phyloP scores from a whole-genome alignment of 2,797 vertebrate species.

The Takifugu rubripes region DNA sequence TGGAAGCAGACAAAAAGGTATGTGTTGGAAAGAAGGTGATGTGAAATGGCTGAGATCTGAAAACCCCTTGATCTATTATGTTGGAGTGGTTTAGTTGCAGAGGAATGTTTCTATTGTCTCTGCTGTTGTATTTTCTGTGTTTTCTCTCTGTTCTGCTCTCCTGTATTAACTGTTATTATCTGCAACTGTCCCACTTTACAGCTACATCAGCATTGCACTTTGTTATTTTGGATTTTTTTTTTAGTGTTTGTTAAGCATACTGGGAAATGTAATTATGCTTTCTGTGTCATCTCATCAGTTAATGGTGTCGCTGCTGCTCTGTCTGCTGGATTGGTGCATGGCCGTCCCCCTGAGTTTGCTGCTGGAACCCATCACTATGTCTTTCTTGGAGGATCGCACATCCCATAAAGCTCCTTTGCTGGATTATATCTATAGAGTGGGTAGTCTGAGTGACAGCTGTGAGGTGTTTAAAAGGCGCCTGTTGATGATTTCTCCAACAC shows the following conservation, averaged over 20 bases:
- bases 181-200: background rate
- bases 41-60: slow-evolving; percentile 62
- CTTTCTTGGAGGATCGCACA: slow-evolving; percentile 79
- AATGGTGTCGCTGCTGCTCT: slow-evolving; percentile 93
- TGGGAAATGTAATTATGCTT: background rate
- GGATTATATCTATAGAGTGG: slow-evolving; percentile 96
- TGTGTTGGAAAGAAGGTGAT: slow-evolving; percentile 48
- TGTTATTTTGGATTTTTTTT: slow-evolving; percentile 1
- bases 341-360: slow-evolving; percentile 85
- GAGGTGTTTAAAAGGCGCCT: background rate
- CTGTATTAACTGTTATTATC: slow-evolving; percentile 4
- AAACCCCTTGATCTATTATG: slow-evolving; percentile 58
- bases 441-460: slow-evolving; percentile 45
- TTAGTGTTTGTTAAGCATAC: slow-evolving; percentile 5
- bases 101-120: slow-evolving; percentile 61
- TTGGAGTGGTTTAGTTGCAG: slow-evolving; percentile 60
- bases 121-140: background rate
- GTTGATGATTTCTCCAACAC: slow-evolving; percentile 10
- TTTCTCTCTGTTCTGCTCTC: slow-evolving; percentile 1
- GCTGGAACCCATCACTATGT: slow-evolving; percentile 85
- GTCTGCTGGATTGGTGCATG: slow-evolving; percentile 98
- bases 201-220: background rate
- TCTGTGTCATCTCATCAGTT: slow-evolving; percentile 72
- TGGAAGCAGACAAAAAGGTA: slow-evolving; percentile 98
- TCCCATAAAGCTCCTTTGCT: slow-evolving; percentile 83